These are phyloP conservation scores for Mystacornis crossleyi DNA, from an alignment of 2,113 vertebrate genomes.

Conservation along the genomic window DNA sequence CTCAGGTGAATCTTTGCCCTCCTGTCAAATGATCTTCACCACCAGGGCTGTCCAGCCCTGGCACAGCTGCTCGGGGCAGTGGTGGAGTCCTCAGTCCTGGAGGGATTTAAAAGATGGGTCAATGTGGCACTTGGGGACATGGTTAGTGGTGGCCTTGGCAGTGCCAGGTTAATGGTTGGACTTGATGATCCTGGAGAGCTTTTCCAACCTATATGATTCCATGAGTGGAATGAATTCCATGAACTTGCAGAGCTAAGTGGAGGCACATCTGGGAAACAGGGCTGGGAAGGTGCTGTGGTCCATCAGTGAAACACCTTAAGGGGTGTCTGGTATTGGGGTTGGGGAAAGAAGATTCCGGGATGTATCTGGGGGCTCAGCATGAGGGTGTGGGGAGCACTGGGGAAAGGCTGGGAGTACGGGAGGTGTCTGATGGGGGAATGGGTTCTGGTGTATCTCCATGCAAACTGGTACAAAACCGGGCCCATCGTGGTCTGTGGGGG, in stretches of 20 bases:
- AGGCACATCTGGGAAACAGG: background rate
- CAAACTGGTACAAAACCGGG: background rate
- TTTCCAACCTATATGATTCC: background rate
- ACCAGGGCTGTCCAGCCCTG: background rate
- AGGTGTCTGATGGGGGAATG: background rate
- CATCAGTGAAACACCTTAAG: background rate
- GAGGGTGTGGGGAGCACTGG: background rate
- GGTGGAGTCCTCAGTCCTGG: background rate
- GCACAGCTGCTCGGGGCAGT: background rate
- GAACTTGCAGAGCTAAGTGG: background rate
- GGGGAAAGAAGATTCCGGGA: background rate
- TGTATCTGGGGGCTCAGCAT: background rate
- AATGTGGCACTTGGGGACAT: background rate
- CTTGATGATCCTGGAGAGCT: background rate
- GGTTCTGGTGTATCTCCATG: background rate
- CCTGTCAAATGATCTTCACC: background rate
- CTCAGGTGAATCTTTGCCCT: background rate
- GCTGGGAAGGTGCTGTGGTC: background rate
- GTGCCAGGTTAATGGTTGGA: background rate
- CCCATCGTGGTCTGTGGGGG: rapidly evolving
- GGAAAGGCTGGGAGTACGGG: background rate
- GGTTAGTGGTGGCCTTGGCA: background rate
- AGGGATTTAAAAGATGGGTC: background rate
- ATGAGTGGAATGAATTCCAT: background rate
- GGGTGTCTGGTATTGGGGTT: background rate